Conservation (phyloP, 2,888 invertebrate genomes). For the Nomada fucata region DNA sequence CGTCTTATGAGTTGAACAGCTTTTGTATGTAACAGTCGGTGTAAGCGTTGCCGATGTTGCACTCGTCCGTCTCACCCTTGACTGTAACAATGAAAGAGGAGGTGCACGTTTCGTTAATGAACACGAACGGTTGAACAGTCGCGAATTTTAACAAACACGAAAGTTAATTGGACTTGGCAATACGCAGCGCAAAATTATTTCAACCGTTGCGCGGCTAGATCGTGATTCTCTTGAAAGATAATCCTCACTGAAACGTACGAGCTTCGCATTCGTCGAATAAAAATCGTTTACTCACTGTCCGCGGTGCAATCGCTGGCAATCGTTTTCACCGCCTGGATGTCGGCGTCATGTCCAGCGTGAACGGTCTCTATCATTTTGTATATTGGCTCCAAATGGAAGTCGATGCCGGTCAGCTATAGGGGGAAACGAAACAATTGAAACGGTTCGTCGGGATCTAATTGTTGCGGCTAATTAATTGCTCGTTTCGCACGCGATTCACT, state of each 20-base stretch:
- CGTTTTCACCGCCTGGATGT: conserved; percentile 3
- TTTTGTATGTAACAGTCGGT: conserved; percentile 49
- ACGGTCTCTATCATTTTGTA: conserved; percentile 39
- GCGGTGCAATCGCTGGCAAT: conserved; percentile 9
- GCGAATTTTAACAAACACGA: background rate
- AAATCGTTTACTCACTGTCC: conserved; percentile 8
- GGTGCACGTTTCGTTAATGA: background rate
- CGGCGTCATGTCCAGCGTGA: conserved; percentile 29
- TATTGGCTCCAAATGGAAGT: conserved; percentile 29
- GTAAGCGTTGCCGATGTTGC: conserved; percentile 40
- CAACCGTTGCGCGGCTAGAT: too few species aligned
- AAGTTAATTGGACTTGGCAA: background rate
- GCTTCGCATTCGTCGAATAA: too few species aligned
- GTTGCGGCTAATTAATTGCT: background rate
- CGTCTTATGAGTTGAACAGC: conserved; percentile 5
- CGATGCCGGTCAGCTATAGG: conserved; percentile 18
- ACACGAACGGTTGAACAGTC: background rate
- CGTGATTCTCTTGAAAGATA: too few species aligned
- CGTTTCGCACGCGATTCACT: background rate
- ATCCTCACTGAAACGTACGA: too few species aligned
- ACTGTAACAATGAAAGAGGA: conserved; percentile 18
- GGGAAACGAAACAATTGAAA: too few species aligned
- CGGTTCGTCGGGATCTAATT: background rate
- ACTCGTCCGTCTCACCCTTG: conserved; percentile 34
- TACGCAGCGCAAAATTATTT: background rate